Base-by-base conservation (phyloP, 2,888 invertebrate species). In the Hartigia nigra region DNA sequence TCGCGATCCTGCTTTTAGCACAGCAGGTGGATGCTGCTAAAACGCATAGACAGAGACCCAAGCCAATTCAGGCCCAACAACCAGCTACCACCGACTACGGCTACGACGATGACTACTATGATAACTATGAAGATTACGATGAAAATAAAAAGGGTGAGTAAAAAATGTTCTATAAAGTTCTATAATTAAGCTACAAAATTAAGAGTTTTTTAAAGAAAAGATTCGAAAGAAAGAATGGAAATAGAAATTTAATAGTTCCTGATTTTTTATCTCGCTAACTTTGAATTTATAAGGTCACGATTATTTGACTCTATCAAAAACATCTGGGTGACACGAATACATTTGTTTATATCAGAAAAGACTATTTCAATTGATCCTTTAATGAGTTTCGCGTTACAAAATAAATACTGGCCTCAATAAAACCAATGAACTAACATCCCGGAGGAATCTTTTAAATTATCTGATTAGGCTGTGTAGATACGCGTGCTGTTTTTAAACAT, bases 101-200 rank as follows among this genome's bases (percentile, higher is more conserved):
- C 77, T 77, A n/a, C 70, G 86, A 87, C 69, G 87, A 88, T 74
- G 87, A 89, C 23, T 87, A 87, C 69, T 87, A 90, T 75, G 88
- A 87, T 1, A 83, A 82, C 69, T 89, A 89, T 78, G 87, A 86
- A 0, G 88, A 88, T 23, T 87, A 88, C 80, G 89, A 88, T 14
- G 85, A 84, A 12, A 85, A 85, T 34, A 81, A 79, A 55, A 88
- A 86, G 34, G 86, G 87, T 87, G 72, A 86, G 87, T 83, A 39
- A 9, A 39, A 12, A 72, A 69, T 78, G 31, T 37, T 31, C 37
- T 14, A 75, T n/a, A 4, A 35, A 31, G 32, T 23, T 14, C 55
- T 31, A 69, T 34, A 39, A 55, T 12, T 32, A 23, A 23, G 9
- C 2, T 55, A 23, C 23, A 34, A 72, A 72, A 12, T 5, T 31